A percentile compares a stretch with the other conserved stretches of the same genome.
These are phyloP conservation scores for Heterocephalus glaber DNA, from an alignment of 2,113 vertebrate genomes.

Conservation along the genomic window DNA sequence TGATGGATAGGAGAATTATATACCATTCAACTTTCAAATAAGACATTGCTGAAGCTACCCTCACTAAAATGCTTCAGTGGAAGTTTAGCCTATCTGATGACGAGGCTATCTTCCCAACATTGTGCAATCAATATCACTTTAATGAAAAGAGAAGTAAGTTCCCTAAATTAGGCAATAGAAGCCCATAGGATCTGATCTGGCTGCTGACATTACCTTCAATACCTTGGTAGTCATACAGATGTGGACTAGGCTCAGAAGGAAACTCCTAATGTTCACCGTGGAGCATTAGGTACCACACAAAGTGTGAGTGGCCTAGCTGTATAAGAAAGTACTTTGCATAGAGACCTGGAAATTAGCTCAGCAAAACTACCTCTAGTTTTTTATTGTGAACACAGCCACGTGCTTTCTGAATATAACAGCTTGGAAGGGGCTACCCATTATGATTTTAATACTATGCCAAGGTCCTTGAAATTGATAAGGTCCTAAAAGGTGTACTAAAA, in stretches of 20 bases:
- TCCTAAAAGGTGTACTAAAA: background rate
- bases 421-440: background rate
- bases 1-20: conserved; percentile 37
- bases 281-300: background rate
- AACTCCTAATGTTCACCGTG: background rate
- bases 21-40: conserved; percentile 38
- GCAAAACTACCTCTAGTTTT: background rate
- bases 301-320: background rate
- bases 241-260: background rate
- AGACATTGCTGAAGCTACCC: background rate
- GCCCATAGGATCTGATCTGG: background rate
- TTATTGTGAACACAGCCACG: background rate
- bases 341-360: background rate
- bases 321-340: background rate
- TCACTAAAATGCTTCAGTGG: conserved; percentile 65
- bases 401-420: background rate
- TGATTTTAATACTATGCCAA: conserved; percentile 4
- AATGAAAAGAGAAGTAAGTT: background rate
- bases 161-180: background rate
- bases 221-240: background rate
- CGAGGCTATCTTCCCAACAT: background rate
- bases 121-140: conserved; percentile 13
- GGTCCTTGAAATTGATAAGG: background rate
- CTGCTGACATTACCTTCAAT: background rate
- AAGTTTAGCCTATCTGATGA: conserved; percentile 50